These are phyloP conservation scores for Idaea dimidiata DNA, from an alignment of 2,888 invertebrate genomes.

Conservation along the genomic window DNA sequence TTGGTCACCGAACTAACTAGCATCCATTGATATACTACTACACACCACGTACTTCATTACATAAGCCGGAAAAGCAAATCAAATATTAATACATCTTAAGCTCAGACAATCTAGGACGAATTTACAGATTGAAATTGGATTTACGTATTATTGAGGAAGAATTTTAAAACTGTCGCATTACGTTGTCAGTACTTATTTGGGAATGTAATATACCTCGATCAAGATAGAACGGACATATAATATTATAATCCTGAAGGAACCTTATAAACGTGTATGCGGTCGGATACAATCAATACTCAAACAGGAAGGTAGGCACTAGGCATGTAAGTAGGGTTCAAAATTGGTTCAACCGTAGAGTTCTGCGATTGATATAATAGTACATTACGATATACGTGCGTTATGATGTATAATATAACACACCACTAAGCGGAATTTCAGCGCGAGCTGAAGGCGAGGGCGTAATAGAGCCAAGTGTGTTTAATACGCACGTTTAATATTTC, in stretches of 20 bases:
- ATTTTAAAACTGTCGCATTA: not conserved
- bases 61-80: conserved; percentile 37
- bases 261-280: not conserved
- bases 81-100: conserved; percentile 22
- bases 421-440: too few species aligned
- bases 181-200: not conserved
- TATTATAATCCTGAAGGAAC: conserved; percentile 14
- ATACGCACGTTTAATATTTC: too few species aligned
- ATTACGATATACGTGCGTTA: too few species aligned
- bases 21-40: conserved; percentile 13
- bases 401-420: too few species aligned
- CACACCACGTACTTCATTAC: conserved; percentile 30
- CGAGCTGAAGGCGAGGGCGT: too few species aligned
- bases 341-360: not conserved
- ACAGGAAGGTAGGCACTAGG: not conserved
- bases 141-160: not conserved
- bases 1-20: conserved; percentile 14
- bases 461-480: too few species aligned
- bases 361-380: not conserved
- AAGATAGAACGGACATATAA: conserved; percentile 3
- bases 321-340: not conserved
- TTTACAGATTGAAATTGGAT: not conserved
- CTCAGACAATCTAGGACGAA: not conserved
- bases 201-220: not conserved
- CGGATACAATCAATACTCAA: not conserved